phyloP scores from a whole-genome alignment of 2,888 invertebrate genomes.

The Axea sp. region DNA sequence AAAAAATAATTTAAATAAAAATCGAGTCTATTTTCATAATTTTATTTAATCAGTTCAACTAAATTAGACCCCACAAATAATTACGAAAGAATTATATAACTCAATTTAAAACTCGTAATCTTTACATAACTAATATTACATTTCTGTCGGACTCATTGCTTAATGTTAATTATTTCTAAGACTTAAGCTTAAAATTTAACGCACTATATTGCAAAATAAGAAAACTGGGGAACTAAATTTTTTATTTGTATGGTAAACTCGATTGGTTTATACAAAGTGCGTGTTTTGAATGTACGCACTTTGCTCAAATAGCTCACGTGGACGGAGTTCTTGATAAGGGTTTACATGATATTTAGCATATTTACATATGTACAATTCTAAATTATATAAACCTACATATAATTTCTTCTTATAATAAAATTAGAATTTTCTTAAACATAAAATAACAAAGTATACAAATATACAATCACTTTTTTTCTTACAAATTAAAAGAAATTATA shows the following conservation, averaged over 20 bases:
- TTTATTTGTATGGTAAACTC: too few relatives aligned
- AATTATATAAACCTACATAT: too few relatives aligned
- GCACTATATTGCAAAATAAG: background rate
- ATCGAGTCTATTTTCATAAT: too few relatives aligned
- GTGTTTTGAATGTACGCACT: conserved; percentile 45
- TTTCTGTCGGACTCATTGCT: background rate
- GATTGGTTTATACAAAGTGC: conserved; percentile 73
- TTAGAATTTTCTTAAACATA: too few relatives aligned
- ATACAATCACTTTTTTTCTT: too few relatives aligned
- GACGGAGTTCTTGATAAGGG: conserved; percentile 77
- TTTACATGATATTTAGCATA: conserved; percentile 27
- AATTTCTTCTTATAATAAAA: too few relatives aligned
- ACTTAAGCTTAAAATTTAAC: background rate
- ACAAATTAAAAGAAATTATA: too few relatives aligned
- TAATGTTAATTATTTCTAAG: background rate
- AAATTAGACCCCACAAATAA: too few relatives aligned
- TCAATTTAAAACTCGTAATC: too few relatives aligned
- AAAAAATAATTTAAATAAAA: too few relatives aligned
- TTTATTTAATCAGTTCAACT: background rate
- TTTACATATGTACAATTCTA: conserved; percentile 56
- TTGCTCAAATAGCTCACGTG: conserved; percentile 76
- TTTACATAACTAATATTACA: background rate
- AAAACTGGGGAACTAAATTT: background rate
- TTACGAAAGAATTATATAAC: too few relatives aligned
- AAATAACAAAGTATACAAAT: too few relatives aligned